Conservation (phyloP, 2,797 vertebrate species). For the Phataginus tetradactyla region DNA sequence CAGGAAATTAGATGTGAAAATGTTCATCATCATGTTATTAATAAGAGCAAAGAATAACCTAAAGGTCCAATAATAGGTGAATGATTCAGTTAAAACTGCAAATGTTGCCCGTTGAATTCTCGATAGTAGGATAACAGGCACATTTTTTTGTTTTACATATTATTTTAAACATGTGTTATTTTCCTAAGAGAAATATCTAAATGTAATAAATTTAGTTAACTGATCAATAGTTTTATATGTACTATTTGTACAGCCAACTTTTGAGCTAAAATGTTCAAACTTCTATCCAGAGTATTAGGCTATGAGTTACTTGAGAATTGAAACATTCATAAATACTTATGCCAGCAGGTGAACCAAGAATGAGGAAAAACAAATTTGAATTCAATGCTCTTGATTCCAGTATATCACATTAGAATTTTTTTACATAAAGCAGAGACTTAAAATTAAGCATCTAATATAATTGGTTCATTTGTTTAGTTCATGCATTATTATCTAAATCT, state of each 20-base stretch:
- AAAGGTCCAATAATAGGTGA: neutral
- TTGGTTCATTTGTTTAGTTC: neutral
- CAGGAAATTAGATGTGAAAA: neutral
- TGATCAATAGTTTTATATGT: neutral
- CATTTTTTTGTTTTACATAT: neutral
- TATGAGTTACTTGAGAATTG: too few species aligned
- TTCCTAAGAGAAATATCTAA: neutral
- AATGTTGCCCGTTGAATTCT: neutral
- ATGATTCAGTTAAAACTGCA: neutral
- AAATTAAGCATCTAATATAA: neutral
- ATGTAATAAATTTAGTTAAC: neutral
- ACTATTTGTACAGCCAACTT: neutral
- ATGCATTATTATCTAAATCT: slow-evolving; percentile 11
- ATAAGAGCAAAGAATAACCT: neutral
- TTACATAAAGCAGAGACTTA: neutral
- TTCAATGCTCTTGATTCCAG: neutral
- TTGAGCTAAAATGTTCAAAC: neutral
- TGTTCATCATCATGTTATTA: neutral
- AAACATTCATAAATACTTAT: neutral
- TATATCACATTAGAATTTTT: neutral
- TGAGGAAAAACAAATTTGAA: neutral
- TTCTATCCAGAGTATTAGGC: too few species aligned
- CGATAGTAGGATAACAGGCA: neutral
- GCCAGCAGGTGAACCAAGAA: neutral
- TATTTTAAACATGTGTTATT: neutral